A percentile compares a stretch with the other conserved stretches of the same genome.
Evolutionary conservation across 2,888 invertebrate species (phyloP).

Genomic region (Eurytoma adleriae): DNA sequence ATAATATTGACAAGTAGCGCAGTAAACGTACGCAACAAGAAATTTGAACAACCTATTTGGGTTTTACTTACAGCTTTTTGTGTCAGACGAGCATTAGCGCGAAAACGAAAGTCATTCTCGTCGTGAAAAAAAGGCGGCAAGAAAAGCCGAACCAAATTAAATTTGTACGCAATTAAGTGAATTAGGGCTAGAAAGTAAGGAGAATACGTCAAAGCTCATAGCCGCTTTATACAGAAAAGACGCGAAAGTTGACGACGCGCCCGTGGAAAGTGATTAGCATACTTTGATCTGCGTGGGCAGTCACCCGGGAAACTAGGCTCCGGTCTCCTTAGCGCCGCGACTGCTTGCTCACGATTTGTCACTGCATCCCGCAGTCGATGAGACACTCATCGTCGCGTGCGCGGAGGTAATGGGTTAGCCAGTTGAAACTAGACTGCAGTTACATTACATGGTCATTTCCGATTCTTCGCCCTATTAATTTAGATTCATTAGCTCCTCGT

Average conservation of each 20-base stretch:
- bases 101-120: not conserved
- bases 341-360: not conserved
- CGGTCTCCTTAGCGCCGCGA: not conserved
- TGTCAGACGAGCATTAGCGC: not conserved
- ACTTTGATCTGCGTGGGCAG: constrained; percentile 14
- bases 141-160: no score
- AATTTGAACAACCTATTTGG: no score
- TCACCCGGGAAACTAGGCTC: constrained; percentile 4
- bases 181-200: constrained; percentile 9
- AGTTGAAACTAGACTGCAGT: constrained; percentile 20
- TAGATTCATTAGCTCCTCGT: not conserved
- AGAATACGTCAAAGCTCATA: not conserved
- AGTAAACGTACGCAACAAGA: no score
- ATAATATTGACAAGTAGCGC: no score
- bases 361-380: not conserved
- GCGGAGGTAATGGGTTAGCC: not conserved
- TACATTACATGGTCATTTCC: constrained; percentile 15
- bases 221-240: not conserved
- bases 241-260: constrained; percentile 28
- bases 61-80: no score
- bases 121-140: not conserved
- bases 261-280: constrained; percentile 36
- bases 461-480: constrained; percentile 28
- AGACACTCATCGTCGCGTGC: not conserved
- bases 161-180: no score